These are phyloP conservation scores for Cydia pomonella DNA, from an alignment of 1,140 invertebrate genomes.

Conservation along the genomic window DNA sequence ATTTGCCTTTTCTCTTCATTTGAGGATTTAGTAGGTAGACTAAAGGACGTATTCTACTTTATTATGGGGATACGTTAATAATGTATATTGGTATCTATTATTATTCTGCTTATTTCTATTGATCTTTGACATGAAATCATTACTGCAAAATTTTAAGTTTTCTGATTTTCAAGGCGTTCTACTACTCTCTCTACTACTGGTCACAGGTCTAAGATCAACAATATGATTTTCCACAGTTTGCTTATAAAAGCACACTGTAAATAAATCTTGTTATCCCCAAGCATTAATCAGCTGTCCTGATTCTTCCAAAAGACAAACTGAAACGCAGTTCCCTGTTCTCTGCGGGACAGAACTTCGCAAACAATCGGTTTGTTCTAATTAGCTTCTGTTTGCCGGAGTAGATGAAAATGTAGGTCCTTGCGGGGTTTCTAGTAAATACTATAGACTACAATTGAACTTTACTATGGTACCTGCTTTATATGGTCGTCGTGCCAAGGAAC, in stretches of 20 bases:
- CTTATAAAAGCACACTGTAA: not conserved
- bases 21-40: no score
- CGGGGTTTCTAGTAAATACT: slow-evolving; percentile 1
- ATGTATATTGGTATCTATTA: no score
- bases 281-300: slow-evolving; percentile 17
- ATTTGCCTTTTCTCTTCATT: no score
- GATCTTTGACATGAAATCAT: no score
- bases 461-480: not conserved
- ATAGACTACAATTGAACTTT: slow-evolving; percentile 4
- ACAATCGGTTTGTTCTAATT: slow-evolving; percentile 29
- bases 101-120: no score
- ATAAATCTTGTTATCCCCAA: slow-evolving; percentile 12
- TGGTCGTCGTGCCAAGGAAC: not conserved
- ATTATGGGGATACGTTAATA: no score
- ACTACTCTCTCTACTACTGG: no score
- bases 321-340: slow-evolving; percentile 4
- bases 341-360: slow-evolving; percentile 18
- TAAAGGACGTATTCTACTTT: no score
- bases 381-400: slow-evolving; percentile 7
- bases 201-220: not conserved
- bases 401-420: slow-evolving; percentile 19
- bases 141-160: no score
- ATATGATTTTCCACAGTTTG: not conserved
- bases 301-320: slow-evolving; percentile 14
- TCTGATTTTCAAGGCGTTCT: no score